Evolutionary conservation across 1,140 invertebrate species (phyloP), one percentile per base, ranked within the genome.

Genomic region (Eumeta japonica): DNA sequence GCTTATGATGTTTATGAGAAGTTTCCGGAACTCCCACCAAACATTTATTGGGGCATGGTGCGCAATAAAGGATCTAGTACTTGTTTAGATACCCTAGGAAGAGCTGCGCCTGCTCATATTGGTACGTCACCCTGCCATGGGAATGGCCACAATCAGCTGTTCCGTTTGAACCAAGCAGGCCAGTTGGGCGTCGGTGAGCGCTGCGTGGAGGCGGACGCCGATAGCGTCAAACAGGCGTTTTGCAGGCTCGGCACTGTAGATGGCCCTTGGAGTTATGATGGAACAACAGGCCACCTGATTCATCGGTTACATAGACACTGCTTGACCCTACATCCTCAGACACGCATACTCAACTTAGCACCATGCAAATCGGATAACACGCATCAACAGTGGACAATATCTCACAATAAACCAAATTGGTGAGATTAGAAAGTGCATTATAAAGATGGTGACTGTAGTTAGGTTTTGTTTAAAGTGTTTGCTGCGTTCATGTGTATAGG

Each of bases 151-250:
- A 98, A 97, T 80, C 96, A 96, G 82, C 61, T 97, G 48, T 87
- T 97, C 51, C 79, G 95, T 35, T 71, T 98, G 10, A 99, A 98
- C 77, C 84, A 85, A 9, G 89, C 92, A 48, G 96, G 97, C 1
- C 96, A 99, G 73, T 58, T 98, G 17, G 92, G 92, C 17, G 85
- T 95, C 13, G 97, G 97, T 16, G 97, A 98, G 73, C 81, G 96
- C 30, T 99, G 96, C 58, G 82, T 98, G 9, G 90, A 95, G 62
- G 90, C 89, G 0, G 90, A 94, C 64, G 76, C 80, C 1, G 87
- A 89, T 58, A 86, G 86, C 20, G 81, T 97, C 10, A 92, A 91
- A 72, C 78, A 95, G 24, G 86, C 90, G 18, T 92, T 93, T 48
- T 97, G 94, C 62, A 79, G 86, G 30, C 68, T 94, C 29, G 94